Evolutionary conservation across 2,888 invertebrate species (phyloP).

Genomic region (Lacanobia wlatinum): DNA sequence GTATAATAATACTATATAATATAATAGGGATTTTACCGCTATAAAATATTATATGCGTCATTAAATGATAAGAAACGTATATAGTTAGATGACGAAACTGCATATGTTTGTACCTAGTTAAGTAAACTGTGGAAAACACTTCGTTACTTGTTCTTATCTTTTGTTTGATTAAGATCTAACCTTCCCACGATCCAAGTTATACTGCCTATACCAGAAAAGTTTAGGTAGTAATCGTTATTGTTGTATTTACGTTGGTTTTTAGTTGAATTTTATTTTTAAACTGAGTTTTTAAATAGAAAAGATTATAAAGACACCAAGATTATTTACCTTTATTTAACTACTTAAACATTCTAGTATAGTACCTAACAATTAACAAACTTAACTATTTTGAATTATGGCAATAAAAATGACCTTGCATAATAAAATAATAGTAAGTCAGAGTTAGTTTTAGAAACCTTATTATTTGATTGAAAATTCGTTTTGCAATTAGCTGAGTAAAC

Average conservation of each 20-base stretch:
- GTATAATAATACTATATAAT: not conserved
- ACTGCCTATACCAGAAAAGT: not conserved
- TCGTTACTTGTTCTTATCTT: conserved; percentile 25
- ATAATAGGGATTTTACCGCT: not conserved
- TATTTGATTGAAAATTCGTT: not conserved
- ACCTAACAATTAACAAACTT: too few relatives aligned
- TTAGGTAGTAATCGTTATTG: too few relatives aligned
- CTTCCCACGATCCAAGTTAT: conserved; percentile 43
- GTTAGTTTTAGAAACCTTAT: not conserved
- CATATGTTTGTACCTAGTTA: not conserved
- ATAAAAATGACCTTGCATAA: too few relatives aligned
- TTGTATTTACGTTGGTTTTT: too few relatives aligned
- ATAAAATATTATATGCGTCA: not conserved
- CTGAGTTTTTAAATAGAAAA: too few relatives aligned
- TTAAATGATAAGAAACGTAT: not conserved
- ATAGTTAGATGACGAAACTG: conserved; percentile 19
- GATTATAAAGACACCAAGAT: too few relatives aligned
- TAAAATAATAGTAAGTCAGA: too few relatives aligned
- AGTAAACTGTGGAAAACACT: conserved; percentile 9
- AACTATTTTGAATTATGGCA: too few relatives aligned
- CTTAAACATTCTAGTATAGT: too few relatives aligned
- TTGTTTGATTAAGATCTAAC: conserved; percentile 43
- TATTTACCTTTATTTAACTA: too few relatives aligned
- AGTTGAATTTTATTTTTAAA: too few relatives aligned
- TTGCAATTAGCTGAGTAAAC: not conserved